Conservation (phyloP, 2,888 invertebrate genomes). For the Cosmopolites sordidus region DNA sequence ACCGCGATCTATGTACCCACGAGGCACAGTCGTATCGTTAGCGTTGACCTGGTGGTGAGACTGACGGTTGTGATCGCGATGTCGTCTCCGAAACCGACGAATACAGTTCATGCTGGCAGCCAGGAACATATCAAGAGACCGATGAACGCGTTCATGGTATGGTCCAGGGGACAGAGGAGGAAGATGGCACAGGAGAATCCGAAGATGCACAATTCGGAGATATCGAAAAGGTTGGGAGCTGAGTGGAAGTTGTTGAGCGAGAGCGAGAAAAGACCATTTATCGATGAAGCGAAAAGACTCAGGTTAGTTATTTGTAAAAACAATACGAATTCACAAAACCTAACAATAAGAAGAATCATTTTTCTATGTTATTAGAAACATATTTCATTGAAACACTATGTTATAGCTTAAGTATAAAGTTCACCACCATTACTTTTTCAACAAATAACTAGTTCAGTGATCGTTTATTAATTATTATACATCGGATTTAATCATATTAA, state of each 20-base stretch:
- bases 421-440: too few species aligned
- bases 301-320: conserved; percentile 62
- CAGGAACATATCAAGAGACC: conserved; percentile 69
- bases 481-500: too few species aligned
- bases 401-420: too few species aligned
- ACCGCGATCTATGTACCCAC: too few species aligned
- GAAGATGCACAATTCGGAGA: conserved; percentile 92
- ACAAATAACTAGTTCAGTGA: too few species aligned
- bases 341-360: too few species aligned
- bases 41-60: background rate
- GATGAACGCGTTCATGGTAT: conserved; percentile 85
- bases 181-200: conserved; percentile 94
- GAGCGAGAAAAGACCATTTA: conserved; percentile 82
- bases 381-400: too few species aligned
- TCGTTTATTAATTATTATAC: too few species aligned
- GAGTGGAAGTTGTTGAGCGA: conserved; percentile 87
- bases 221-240: conserved; percentile 78
- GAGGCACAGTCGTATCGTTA: too few species aligned
- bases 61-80: too few species aligned
- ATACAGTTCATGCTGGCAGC: conserved; percentile 41
- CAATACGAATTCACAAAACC: too few species aligned
- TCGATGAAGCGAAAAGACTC: conserved; percentile 84
- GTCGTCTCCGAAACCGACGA: conserved; percentile 30
- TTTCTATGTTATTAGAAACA: too few species aligned
- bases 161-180: conserved; percentile 82